Percentiles rank a stretch among this genome's conserved stretches.
Conservation (phyloP, 2,888 invertebrate species). For the Melieria crassipennis region DNA sequence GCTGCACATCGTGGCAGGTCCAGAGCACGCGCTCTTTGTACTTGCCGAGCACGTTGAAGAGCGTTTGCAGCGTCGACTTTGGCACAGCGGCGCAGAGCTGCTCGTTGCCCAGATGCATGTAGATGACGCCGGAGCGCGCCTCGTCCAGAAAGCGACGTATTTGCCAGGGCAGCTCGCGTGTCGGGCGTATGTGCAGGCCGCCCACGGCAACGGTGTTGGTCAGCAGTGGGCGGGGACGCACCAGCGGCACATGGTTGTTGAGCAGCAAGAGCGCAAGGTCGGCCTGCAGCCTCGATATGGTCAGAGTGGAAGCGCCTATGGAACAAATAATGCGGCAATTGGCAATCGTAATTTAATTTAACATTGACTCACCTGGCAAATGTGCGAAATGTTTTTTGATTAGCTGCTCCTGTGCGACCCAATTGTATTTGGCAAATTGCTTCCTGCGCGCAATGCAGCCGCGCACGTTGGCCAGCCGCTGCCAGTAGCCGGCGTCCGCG, state of each 20-base stretch:
- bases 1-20: constrained; percentile 66
- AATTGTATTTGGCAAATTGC: constrained; percentile 54
- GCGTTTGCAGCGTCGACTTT: constrained; percentile 54
- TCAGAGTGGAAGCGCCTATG: constrained; percentile 38
- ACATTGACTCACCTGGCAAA: constrained; percentile 46
- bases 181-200: constrained; percentile 68
- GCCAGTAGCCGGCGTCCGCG: constrained; percentile 67
- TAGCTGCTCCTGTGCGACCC: constrained; percentile 58
- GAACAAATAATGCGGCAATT: background rate
- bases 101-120: constrained; percentile 67
- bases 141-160: constrained; percentile 65
- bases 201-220: constrained; percentile 68
- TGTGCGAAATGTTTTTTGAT: constrained; percentile 57
- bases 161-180: constrained; percentile 62
- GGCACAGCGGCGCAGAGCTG: constrained; percentile 64
- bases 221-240: constrained; percentile 64
- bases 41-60: constrained; percentile 61
- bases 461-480: constrained; percentile 68
- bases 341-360: background rate
- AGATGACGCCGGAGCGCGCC: constrained; percentile 64
- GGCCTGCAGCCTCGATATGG: constrained; percentile 64
- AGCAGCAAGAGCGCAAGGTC: constrained; percentile 66
- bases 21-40: constrained; percentile 65
- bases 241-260: constrained; percentile 68
- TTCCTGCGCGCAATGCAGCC: constrained; percentile 56